Percentiles rank a stretch among this genome's conserved stretches.
phyloP scores from a whole-genome alignment of 2,888 invertebrate genomes.

The Drepanosiphum platanoidis region DNA sequence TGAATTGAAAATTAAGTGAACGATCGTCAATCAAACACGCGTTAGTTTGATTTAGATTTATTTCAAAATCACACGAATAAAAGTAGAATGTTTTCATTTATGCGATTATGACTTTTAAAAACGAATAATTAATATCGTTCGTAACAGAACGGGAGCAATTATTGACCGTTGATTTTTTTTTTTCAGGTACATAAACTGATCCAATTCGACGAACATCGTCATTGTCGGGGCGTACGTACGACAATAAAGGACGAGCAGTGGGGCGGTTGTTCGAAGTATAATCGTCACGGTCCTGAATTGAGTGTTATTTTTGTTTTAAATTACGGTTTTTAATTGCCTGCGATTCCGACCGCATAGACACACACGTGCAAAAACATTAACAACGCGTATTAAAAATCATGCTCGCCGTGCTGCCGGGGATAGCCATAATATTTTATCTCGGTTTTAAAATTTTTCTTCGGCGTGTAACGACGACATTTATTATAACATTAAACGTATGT shows the following conservation, averaged over 20 bases:
- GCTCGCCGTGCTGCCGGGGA: too few relatives aligned
- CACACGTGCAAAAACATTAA: slow-evolving; percentile 16
- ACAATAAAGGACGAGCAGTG: neutral
- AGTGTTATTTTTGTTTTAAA: slow-evolving; percentile 24
- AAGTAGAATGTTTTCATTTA: too few relatives aligned
- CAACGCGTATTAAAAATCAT: neutral
- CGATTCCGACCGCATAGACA: neutral
- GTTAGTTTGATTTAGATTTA: too few relatives aligned
- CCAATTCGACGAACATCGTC: neutral
- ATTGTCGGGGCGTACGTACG: neutral
- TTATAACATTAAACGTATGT: too few relatives aligned
- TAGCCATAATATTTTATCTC: neutral
- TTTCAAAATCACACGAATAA: too few relatives aligned
- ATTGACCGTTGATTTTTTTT: too few relatives aligned
- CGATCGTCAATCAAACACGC: too few relatives aligned
- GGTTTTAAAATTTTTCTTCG: neutral
- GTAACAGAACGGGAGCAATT: neutral
- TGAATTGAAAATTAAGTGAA: too few relatives aligned
- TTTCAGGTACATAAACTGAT: neutral
- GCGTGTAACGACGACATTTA: neutral
- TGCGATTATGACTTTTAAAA: too few relatives aligned
- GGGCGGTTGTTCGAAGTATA: neutral
- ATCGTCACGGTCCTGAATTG: slow-evolving; percentile 1
- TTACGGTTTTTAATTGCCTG: slow-evolving; percentile 26
- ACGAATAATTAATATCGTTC: too few relatives aligned